Evolutionary conservation across 1,140 invertebrate genomes (phyloP).

Genomic region (Anoplophora glabripennis): DNA sequence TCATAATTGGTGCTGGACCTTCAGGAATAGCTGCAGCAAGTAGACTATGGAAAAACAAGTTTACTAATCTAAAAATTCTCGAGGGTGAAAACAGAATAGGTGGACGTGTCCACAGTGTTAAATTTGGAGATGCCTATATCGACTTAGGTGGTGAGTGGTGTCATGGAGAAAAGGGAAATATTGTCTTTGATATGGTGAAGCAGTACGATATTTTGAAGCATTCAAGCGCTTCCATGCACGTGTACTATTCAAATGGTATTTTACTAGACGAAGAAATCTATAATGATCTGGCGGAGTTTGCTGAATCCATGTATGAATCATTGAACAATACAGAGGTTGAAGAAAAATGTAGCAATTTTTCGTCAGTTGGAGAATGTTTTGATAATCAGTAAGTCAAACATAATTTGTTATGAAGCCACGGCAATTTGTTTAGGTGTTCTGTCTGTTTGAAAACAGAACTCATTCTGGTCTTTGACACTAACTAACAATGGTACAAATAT

Average conservation of each 20-base stretch:
- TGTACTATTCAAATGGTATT: neutral
- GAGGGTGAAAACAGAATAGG: conserved; percentile 73
- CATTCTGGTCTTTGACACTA: too few relatives aligned
- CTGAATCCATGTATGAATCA: neutral
- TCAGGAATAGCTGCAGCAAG: conserved; percentile 59
- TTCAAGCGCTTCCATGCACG: conserved; percentile 32
- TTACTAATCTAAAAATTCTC: conserved; percentile 56
- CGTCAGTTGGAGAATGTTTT: neutral
- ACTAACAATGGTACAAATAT: too few relatives aligned
- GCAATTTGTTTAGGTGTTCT: too few relatives aligned
- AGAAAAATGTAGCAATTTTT: neutral
- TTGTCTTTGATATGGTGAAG: conserved; percentile 55
- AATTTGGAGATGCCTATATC: conserved; percentile 59
- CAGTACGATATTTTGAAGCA: conserved; percentile 52
- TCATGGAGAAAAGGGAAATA: conserved; percentile 71
- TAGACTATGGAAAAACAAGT: conserved; percentile 53
- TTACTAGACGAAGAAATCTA: neutral
- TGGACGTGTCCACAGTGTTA: conserved; percentile 56
- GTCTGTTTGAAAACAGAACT: too few relatives aligned
- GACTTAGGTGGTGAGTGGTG: conserved; percentile 85
- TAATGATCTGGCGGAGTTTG: neutral
- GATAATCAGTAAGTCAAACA: neutral
- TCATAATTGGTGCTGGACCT: conserved; percentile 59
- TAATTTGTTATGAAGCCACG: too few relatives aligned
- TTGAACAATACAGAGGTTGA: neutral